phyloP scores from a whole-genome alignment of 2,797 vertebrate genomes.

The Simalia tracyae region DNA sequence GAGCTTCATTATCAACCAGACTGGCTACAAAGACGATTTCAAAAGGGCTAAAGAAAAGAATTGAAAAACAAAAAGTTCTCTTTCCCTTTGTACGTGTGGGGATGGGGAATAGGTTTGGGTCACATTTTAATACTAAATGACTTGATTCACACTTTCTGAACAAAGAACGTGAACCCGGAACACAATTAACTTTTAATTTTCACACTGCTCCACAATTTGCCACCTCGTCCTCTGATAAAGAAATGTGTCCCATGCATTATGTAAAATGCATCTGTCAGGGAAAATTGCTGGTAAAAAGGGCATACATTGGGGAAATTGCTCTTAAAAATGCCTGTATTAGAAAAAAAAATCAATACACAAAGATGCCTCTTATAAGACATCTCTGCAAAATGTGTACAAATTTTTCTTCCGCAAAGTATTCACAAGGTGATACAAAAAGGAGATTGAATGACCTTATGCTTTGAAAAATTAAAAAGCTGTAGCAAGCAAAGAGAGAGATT shows the following conservation, averaged over 20 bases:
- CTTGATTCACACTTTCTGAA: neutral
- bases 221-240: neutral
- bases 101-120: neutral
- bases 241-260: neutral
- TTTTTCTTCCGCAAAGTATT: neutral
- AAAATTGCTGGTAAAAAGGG: neutral
- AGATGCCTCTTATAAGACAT: neutral
- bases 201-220: neutral
- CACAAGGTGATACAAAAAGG: neutral
- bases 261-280: neutral
- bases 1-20: too few relatives aligned
- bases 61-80: neutral
- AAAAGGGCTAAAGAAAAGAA: constrained; percentile 42
- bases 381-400: neutral
- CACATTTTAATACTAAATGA: too few relatives aligned
- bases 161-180: neutral
- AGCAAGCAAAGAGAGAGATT: neutral
- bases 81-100: neutral
- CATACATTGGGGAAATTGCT: neutral
- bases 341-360: neutral
- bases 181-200: neutral
- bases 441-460: neutral
- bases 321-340: neutral
- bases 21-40: constrained; percentile 28
- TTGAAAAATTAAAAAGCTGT: neutral